Percentiles rank a stretch among this genome's conserved stretches.
Evolutionary conservation across 2,797 vertebrate genomes (phyloP).

Genomic region (Mergus octosetaceus): DNA sequence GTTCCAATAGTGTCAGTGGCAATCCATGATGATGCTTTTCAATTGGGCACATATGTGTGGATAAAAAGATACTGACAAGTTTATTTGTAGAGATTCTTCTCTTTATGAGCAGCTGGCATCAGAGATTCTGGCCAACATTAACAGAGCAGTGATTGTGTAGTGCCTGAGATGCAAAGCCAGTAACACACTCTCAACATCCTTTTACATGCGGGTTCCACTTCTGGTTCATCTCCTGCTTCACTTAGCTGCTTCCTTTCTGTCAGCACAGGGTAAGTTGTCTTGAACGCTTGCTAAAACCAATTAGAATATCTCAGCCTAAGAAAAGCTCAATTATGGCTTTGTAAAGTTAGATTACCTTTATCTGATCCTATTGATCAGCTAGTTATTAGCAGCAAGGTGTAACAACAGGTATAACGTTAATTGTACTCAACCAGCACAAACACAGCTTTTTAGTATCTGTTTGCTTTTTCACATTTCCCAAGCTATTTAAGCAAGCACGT

Average conservation of each 20-base stretch:
- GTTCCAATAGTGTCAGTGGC: background rate
- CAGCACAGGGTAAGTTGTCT: background rate
- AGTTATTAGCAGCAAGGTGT: background rate
- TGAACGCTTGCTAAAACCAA: background rate
- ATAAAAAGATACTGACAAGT: background rate
- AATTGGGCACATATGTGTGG: background rate
- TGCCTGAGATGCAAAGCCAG: background rate
- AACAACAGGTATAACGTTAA: background rate
- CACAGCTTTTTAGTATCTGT: background rate
- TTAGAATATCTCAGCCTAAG: background rate
- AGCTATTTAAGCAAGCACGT: background rate
- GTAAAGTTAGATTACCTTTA: background rate
- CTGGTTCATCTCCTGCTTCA: background rate
- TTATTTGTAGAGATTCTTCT: background rate
- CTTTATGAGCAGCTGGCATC: background rate
- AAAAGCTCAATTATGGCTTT: background rate
- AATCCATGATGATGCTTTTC: background rate
- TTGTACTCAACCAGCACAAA: background rate
- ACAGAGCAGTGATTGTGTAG: background rate
- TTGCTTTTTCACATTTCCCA: background rate
- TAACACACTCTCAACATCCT: background rate
- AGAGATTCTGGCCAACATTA: background rate
- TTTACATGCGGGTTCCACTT: background rate
- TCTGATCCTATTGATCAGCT: background rate
- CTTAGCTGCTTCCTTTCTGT: background rate